Conservation (phyloP, 2,113 vertebrate species). For the Chrysemys picta region DNA sequence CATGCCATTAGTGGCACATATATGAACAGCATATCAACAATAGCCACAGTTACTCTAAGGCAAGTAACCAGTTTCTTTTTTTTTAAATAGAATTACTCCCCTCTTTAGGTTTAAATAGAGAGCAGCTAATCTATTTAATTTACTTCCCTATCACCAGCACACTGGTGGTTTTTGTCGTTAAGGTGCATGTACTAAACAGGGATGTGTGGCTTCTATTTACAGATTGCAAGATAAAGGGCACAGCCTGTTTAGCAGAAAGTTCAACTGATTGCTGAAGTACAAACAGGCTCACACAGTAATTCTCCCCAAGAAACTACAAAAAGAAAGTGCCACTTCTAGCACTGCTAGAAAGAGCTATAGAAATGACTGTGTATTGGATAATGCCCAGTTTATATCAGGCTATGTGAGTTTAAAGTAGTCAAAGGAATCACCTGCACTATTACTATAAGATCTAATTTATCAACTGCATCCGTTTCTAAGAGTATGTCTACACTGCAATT, state of each 20-base stretch:
- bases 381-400: not conserved
- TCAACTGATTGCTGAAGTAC: not conserved
- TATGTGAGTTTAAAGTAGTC: not conserved
- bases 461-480: not conserved
- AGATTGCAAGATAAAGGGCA: not conserved
- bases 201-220: not conserved
- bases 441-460: not conserved
- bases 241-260: not conserved
- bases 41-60: not conserved
- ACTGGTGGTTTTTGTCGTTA: not conserved
- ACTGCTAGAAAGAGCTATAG: not conserved
- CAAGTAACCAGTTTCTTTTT: no score
- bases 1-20: not conserved
- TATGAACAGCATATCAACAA: not conserved
- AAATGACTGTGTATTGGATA: not conserved
- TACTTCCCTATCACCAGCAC: not conserved
- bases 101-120: not conserved
- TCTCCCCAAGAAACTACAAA: not conserved
- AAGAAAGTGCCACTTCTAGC: accelerated
- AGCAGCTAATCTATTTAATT: not conserved
- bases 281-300: not conserved
- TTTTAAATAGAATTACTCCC: not conserved
- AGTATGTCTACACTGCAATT: not conserved
- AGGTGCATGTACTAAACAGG: not conserved
- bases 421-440: not conserved